These are phyloP conservation scores for Deroptyus accipitrinus DNA, from an alignment of 2,113 vertebrate genomes.

Conservation along the genomic window DNA sequence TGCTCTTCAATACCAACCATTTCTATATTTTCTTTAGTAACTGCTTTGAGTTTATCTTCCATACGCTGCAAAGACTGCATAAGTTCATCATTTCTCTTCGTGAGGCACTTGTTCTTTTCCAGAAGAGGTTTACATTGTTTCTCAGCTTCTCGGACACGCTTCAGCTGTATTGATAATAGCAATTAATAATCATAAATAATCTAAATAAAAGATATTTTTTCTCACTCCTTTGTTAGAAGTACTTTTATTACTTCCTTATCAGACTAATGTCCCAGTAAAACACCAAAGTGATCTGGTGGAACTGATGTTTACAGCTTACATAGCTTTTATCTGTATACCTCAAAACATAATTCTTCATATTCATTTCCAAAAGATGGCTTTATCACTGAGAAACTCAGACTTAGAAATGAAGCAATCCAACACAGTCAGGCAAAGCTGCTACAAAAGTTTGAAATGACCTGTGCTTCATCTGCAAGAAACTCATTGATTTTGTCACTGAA, in stretches of 20 bases:
- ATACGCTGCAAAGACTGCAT: slow-evolving; percentile 91
- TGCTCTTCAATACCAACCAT: slow-evolving; percentile 81
- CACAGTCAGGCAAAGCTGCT: neutral
- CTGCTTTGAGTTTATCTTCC: slow-evolving; percentile 91
- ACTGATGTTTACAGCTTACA: neutral
- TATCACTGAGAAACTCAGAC: neutral
- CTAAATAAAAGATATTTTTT: neutral
- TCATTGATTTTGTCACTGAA: neutral
- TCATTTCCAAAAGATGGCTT: neutral
- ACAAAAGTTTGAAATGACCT: neutral
- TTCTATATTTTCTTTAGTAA: slow-evolving; percentile 93
- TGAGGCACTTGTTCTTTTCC: slow-evolving; percentile 96
- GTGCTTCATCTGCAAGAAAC: neutral
- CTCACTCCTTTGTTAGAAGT: neutral
- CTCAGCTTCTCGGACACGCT: slow-evolving; percentile 93
- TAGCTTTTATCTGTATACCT: neutral
- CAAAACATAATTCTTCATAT: neutral
- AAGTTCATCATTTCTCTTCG: slow-evolving; percentile 94
- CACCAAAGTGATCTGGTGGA: neutral
- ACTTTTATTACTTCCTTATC: neutral
- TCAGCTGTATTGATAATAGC: slow-evolving; percentile 77
- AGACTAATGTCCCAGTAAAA: neutral
- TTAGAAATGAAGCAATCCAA: neutral
- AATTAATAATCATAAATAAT: neutral
- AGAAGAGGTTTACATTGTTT: slow-evolving; percentile 96